Evolutionary conservation across 2,888 invertebrate genomes (phyloP).

Genomic region (Uloborus plumipes): DNA sequence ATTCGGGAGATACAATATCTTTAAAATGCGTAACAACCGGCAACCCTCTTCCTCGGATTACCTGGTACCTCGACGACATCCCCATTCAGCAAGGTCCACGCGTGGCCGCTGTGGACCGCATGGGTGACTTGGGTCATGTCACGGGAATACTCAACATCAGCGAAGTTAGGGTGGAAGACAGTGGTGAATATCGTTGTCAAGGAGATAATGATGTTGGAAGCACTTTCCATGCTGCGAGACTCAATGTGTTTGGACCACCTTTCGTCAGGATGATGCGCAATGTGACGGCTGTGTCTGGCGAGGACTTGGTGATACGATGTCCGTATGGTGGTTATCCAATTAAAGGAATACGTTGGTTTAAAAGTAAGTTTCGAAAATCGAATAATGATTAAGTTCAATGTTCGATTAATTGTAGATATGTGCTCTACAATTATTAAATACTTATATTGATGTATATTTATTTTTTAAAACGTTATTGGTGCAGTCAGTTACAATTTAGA

Average conservation of each 20-base stretch:
- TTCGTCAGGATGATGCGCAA: constrained; percentile 73
- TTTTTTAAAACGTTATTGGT: too few relatives aligned
- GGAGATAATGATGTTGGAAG: constrained; percentile 69
- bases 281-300: constrained; percentile 83
- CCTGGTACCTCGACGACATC: constrained; percentile 69
- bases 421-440: too few relatives aligned
- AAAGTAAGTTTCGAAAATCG: constrained; percentile 73
- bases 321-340: constrained; percentile 90
- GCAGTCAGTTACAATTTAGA: too few relatives aligned
- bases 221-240: constrained; percentile 68
- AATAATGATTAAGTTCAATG: too few relatives aligned
- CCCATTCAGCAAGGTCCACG: constrained; percentile 68
- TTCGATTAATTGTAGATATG: too few relatives aligned
- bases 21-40: constrained; percentile 67
- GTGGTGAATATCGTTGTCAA: constrained; percentile 53
- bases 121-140: constrained; percentile 70
- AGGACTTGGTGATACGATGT: constrained; percentile 82
- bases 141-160: constrained; percentile 71
- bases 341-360: constrained; percentile 85
- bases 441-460: too few relatives aligned
- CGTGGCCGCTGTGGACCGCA: constrained; percentile 69
- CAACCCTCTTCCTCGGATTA: constrained; percentile 67
- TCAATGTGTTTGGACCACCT: constrained; percentile 73
- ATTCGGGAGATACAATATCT: constrained; percentile 47
- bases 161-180: constrained; percentile 58